Base-by-base conservation (phyloP, 2,797 vertebrate genomes). In the Coendou prehensilis region DNA sequence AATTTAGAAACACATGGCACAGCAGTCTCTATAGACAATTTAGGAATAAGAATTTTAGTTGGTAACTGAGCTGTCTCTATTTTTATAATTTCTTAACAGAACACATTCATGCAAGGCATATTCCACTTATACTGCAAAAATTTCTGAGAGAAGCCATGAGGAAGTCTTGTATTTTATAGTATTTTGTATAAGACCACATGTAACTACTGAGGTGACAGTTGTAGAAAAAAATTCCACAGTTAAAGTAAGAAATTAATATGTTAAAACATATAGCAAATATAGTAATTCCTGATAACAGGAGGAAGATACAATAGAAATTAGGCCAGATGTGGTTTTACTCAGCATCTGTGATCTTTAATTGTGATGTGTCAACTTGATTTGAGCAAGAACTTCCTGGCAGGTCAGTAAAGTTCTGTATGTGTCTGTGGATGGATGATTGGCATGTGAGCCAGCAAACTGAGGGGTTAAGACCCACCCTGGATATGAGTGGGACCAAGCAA, bases 31-130 rank as follows among this genome's bases (percentile, higher is more conserved):
- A 37, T 37, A 93, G 47, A 84, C 9, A 85, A 56, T 1, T 1
- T 81, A 67, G 20, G 30, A n/a, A 17, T 59, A 59, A 47, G 7
- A 61, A 82, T 94, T 91, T 91, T 92, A 56, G 4, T 64, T 76
- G 54, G 92, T 84, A 73, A 92, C 20, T 67, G 4, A 92, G 67
- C 23, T 69, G 13, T 50, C 37, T 76, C 47, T 67, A 57, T 69
- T 89, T 87, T 82, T 37, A 73, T 50, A 59, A 54, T 91, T 94
- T 96, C 23, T 5, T 67, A 85, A 85, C 2, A 89, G 57, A 80
- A 18, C 13, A 61, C 1, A 57, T 89, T n/a, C 69, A n/a, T 13
- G 85, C 54, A 88, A 73, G 54, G 9, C n/a, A 64, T 10, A 73
- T 54, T 87, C 2, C 54, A 92, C 18, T 26, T 89, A 17, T 1